Evolutionary conservation across 2,797 vertebrate genomes (phyloP).

Genomic region (Phalloptychus januarius): DNA sequence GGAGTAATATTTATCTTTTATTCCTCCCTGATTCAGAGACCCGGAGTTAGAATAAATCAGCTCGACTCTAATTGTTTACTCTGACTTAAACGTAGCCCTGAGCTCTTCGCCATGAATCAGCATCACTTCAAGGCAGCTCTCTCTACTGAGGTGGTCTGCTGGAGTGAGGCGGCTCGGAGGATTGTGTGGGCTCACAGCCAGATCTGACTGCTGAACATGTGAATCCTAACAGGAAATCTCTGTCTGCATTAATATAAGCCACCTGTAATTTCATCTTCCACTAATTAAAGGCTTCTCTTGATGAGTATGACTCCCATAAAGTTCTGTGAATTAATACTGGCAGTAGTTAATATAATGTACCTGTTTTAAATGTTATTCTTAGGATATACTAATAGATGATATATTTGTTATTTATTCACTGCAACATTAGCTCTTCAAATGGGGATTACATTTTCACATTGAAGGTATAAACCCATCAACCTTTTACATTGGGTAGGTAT

Average conservation of each 20-base stretch:
- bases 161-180: conserved; percentile 25
- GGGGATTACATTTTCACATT: neutral
- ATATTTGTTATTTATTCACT: neutral
- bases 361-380: neutral
- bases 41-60: conserved; percentile 40
- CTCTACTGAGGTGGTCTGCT: conserved; percentile 50
- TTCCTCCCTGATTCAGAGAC: conserved; percentile 15
- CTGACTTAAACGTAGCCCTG: conserved; percentile 48
- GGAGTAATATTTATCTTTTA: conserved; percentile 26
- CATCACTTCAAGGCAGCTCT: conserved; percentile 18
- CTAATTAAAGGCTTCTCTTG: neutral
- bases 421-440: neutral
- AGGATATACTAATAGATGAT: neutral
- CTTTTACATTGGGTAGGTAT: too few relatives aligned
- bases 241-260: conserved; percentile 25
- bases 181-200: conserved; percentile 62
- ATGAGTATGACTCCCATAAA: neutral
- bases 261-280: conserved; percentile 26
- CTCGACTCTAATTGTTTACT: conserved; percentile 58
- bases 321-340: neutral
- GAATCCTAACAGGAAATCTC: conserved; percentile 51
- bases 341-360: neutral
- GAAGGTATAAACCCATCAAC: neutral
- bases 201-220: conserved; percentile 48
- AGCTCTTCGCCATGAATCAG: conserved; percentile 52